phyloP scores from a whole-genome alignment of 2,113 vertebrate species.

The Vidua chalybeata region DNA sequence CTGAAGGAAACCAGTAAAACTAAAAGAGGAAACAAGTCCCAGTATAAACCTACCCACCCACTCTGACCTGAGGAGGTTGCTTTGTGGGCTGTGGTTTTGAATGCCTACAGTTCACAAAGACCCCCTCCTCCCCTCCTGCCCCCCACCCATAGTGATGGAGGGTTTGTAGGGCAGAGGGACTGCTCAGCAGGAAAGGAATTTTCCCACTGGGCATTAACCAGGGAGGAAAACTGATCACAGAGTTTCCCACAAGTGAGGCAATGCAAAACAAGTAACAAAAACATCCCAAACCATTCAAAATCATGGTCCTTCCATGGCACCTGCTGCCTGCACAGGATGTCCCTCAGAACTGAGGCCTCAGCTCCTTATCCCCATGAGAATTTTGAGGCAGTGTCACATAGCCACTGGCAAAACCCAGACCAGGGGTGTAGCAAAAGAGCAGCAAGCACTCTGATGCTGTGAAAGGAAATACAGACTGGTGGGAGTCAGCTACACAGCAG shows the following conservation, averaged over 20 bases:
- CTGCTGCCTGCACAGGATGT: constrained; percentile 3
- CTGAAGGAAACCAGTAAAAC: constrained; percentile 58
- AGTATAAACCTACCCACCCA: neutral
- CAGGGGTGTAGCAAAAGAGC: neutral
- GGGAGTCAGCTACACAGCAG: neutral
- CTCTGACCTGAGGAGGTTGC: constrained; percentile 18
- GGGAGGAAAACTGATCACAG: neutral
- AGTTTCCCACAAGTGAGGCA: neutral
- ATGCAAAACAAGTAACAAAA: neutral
- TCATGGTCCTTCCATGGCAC: neutral
- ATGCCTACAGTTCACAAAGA: neutral
- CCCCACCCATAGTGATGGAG: neutral
- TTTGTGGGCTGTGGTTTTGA: constrained; percentile 46
- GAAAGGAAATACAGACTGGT: neutral
- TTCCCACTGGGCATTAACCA: neutral
- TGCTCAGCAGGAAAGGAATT: constrained; percentile 13
- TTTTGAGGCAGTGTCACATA: neutral
- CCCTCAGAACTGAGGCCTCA: neutral
- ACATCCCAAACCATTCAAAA: neutral
- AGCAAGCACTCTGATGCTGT: neutral
- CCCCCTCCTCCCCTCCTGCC: neutral
- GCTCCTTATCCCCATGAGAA: neutral
- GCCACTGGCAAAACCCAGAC: neutral
- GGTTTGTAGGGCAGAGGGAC: neutral
- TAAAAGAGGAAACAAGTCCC: constrained; percentile 51